Evolutionary conservation across 2,888 invertebrate species (phyloP), one percentile per base, ranked within the genome.

Genomic region (Mythimna ferrago): DNA sequence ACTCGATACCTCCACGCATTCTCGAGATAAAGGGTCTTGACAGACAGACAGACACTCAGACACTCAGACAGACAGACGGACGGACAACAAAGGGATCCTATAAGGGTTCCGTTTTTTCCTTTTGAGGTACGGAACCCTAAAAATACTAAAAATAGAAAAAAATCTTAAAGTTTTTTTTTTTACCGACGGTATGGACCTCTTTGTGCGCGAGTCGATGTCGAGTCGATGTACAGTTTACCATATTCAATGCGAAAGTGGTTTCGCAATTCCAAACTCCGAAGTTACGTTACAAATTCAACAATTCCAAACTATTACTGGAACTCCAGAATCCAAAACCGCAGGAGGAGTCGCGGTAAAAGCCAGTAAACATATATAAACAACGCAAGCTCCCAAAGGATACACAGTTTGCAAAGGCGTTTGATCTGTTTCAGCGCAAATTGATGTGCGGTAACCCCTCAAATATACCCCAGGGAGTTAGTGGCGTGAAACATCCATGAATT

Each of bases 361-460:
- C 19, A 21, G 60, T 73, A n/a, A 48, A 72, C 58, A 64, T 38
- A n/a, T n/a, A 26, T 32, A 26, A 82, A 41, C 65, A 58, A 48
- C 19, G 9, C 10, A 21, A 48, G 51, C 44, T 76, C 51, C 48
- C 63, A 14, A n/a, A 14, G 56, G 57, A 62, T 16, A 80, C 48
- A 71, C 51, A 54, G 54, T 65, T 71, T 38, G 14, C 53, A 14
- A 48, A 62, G 62, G 26, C 61, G 65, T 66, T 78, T 82, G 79
- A 72, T 82, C 58, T 56, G 65, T 78, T 67, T 57, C 51, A 65
- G n/a, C n/a, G 35, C 35, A 78, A 66, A 82, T 79, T 68, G 73
- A 68, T 62, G 66, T 68, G 67, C 57, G 64, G 71, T 67, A 35
- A 32, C 26, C 14, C 35, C 56, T 56, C 35, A 51, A 44, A n/a